Evolutionary conservation across 2,113 vertebrate genomes (phyloP).

Genomic region (Aix galericulata): DNA sequence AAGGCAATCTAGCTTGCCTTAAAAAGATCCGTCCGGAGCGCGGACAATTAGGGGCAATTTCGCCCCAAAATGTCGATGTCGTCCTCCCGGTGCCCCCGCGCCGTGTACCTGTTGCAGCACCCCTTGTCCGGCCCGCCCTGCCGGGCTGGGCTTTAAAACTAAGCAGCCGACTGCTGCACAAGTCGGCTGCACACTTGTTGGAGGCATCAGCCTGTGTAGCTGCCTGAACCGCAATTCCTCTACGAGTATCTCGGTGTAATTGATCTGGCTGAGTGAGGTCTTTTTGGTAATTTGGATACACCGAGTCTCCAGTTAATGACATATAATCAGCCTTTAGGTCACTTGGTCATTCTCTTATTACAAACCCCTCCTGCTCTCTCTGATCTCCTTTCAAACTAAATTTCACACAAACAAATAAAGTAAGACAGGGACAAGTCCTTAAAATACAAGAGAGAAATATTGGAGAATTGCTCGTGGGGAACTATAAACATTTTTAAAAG

Average conservation of each 20-base stretch:
- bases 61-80: neutral
- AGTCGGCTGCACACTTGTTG: slow-evolving; percentile 41
- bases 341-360: slow-evolving; percentile 92
- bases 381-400: slow-evolving; percentile 93
- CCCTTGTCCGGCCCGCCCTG: neutral
- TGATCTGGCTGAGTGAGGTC: slow-evolving; percentile 82
- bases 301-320: slow-evolving; percentile 94
- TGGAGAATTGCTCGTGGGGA: slow-evolving; percentile 70
- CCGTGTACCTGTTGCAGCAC: neutral
- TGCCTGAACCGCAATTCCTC: slow-evolving; percentile 27
- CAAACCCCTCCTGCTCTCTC: slow-evolving; percentile 84
- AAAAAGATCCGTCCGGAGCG: slow-evolving; percentile 44
- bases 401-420: slow-evolving; percentile 91
- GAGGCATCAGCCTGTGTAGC: slow-evolving; percentile 27
- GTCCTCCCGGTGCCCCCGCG: neutral
- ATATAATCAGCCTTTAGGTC: slow-evolving; percentile 92
- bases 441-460: slow-evolving; percentile 68
- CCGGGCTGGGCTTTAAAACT: neutral
- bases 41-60: slow-evolving; percentile 73
- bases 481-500: slow-evolving; percentile 71
- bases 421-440: slow-evolving; percentile 83
- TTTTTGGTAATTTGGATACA: slow-evolving; percentile 88
- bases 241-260: slow-evolving; percentile 73
- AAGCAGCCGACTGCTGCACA: slow-evolving; percentile 22
- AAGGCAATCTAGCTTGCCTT: slow-evolving; percentile 60